These are phyloP conservation scores for Taurulus bubalis DNA, from an alignment of 2,113 vertebrate species.

Conservation along the genomic window DNA sequence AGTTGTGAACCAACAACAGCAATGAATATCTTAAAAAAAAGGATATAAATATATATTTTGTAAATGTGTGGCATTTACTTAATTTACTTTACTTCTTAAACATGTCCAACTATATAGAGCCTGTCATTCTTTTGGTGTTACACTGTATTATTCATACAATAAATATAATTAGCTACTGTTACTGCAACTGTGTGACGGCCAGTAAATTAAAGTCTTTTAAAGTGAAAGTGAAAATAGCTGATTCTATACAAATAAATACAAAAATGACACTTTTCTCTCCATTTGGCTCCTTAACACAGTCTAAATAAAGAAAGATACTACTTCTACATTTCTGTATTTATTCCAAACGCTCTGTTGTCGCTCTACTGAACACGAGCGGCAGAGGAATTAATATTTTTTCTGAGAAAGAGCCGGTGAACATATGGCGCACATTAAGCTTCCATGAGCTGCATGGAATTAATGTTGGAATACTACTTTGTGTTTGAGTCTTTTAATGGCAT, in stretches of 20 bases:
- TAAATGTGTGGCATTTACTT: too few relatives aligned
- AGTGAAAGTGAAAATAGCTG: not conserved
- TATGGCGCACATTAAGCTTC: not conserved
- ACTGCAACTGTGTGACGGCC: not conserved
- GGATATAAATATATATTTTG: too few relatives aligned
- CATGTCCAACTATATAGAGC: not conserved
- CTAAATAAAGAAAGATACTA: not conserved
- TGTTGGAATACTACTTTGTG: not conserved
- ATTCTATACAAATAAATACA: not conserved
- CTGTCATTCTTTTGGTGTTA: not conserved
- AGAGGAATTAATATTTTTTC: conserved; percentile 12
- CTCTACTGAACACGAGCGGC: not conserved
- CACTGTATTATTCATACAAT: not conserved
- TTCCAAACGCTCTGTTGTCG: not conserved
- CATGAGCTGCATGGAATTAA: not conserved
- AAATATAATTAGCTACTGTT: too few relatives aligned
- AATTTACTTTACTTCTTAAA: not conserved
- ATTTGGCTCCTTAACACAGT: not conserved
- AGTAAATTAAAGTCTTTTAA: not conserved
- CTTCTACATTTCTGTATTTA: conserved; percentile 42
- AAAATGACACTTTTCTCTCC: not conserved
- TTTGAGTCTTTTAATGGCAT: not conserved
- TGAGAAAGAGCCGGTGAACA: conserved; percentile 5
- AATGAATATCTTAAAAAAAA: not conserved
- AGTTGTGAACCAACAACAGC: conserved; percentile 19